Base-by-base conservation (phyloP, 1,140 invertebrate genomes). In the Orchesella cincta region DNA sequence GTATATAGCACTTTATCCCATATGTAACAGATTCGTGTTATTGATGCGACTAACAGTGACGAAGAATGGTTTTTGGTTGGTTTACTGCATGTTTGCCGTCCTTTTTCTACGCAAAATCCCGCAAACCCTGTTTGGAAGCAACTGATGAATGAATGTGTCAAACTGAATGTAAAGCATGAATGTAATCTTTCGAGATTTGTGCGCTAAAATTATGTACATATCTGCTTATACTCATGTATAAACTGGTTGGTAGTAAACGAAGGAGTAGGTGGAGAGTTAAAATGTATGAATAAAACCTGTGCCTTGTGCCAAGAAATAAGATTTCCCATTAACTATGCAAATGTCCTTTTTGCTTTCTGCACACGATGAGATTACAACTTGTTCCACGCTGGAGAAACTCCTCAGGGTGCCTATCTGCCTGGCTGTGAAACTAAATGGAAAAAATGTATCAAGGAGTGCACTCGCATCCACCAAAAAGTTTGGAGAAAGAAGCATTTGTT, bases 281-380 rank as follows among this genome's bases (percentile, higher is more conserved):
- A 57, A 57, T 57, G 52, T n/a, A 57, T n/a, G 52, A 57, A 57
- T 57, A n/a, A 57, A 57, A 57, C 52, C 52, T 57, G 52, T 57
- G n/a, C n/a, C n/a, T n/a, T n/a, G n/a, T n/a, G 52, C 52, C 52
- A 57, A 57, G 52, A 57, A 57, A n/a, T n/a, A n/a, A 57, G 52
- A 57, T 57, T 57, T 57, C 52, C 52, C 52, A 57, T 57, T 57
- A 57, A 57, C 52, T 57, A 57, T 57, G 52, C 52, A 57, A 57
- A 57, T 57, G 52, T 57, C 52, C 52, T 57, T n/a, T n/a, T n/a
- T 57, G 52, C 52, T 57, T 46, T 46, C 39, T 46, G 5, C 52
- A 23, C 52, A 57, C 8, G 23, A 57, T 26, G 52, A 57, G 52
- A 57, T 57, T 57, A 57, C 52, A 57, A 8, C 52, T 14, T 57